These are phyloP conservation scores for Mesembrinibis cayennensis DNA, from an alignment of 2,113 vertebrate species.

Conservation along the genomic window DNA sequence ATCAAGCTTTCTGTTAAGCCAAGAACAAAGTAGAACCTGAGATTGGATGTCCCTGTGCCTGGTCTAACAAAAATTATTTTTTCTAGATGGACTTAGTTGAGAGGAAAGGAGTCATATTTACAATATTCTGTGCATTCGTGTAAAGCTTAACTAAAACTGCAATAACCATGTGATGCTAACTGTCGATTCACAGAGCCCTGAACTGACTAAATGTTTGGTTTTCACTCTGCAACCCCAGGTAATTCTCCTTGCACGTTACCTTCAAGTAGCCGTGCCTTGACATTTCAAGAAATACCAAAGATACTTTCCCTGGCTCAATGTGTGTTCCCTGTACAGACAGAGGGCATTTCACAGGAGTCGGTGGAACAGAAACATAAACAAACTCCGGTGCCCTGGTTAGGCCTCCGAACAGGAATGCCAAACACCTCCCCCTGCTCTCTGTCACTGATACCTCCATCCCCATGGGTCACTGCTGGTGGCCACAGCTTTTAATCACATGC, in stretches of 20 bases:
- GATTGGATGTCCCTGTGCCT: background rate
- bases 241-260: background rate
- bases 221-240: background rate
- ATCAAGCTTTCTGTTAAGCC: background rate
- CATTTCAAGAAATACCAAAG: constrained; percentile 56
- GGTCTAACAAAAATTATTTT: background rate
- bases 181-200: background rate
- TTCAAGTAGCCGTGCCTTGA: background rate
- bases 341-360: constrained; percentile 66
- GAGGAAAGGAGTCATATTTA: background rate
- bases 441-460: constrained; percentile 67
- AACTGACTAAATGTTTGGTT: background rate
- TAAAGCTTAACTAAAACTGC: background rate
- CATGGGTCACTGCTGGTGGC: constrained; percentile 65
- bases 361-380: constrained; percentile 73
- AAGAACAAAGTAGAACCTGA: background rate
- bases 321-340: constrained; percentile 63
- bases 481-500: constrained; percentile 55
- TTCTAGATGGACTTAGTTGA: background rate
- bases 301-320: constrained; percentile 30
- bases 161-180: background rate
- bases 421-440: constrained; percentile 62
- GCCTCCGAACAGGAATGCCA: constrained; percentile 62
- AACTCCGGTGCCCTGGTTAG: background rate
- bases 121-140: background rate